Percentiles rank a stretch among this genome's conserved stretches.
These are phyloP conservation scores for Tholera decimalis DNA, from an alignment of 2,888 invertebrate species.

Conservation along the genomic window DNA sequence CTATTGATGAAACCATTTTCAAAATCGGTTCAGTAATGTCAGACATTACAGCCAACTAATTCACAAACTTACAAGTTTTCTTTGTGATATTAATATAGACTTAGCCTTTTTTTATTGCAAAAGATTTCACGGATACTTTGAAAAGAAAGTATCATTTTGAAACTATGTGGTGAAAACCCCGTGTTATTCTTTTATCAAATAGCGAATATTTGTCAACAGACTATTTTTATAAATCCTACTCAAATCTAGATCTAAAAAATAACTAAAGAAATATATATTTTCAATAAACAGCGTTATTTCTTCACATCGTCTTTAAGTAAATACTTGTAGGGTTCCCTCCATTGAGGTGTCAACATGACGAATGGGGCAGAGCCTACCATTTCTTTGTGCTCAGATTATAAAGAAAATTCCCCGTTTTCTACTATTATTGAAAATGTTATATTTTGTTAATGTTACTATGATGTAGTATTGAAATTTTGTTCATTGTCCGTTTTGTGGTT, in stretches of 20 bases:
- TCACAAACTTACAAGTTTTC: too few relatives aligned
- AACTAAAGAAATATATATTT: constrained; percentile 23
- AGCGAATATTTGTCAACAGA: too few relatives aligned
- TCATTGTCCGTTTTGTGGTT: constrained; percentile 43
- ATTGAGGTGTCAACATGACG: constrained; percentile 81
- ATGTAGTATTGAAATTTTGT: constrained; percentile 53
- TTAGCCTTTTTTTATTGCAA: background rate
- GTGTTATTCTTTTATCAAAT: too few relatives aligned
- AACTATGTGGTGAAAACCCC: too few relatives aligned
- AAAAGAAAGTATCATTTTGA: background rate
- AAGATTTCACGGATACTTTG: too few relatives aligned
- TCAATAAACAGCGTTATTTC: constrained; percentile 43
- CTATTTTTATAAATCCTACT: background rate
- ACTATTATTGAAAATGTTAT: constrained; percentile 59
- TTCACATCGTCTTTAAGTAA: constrained; percentile 68
- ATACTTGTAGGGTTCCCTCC: constrained; percentile 71
- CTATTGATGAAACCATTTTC: too few relatives aligned
- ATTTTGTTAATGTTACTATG: constrained; percentile 49
- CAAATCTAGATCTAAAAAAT: constrained; percentile 1
- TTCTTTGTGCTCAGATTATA: constrained; percentile 61
- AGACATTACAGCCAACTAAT: too few relatives aligned
- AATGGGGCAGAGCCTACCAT: constrained; percentile 64
- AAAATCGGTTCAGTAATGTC: too few relatives aligned
- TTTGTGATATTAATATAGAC: fast-evolving
- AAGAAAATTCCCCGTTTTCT: constrained; percentile 56